Evolutionary conservation across 2,113 vertebrate species (phyloP), one percentile per base, ranked within the genome.

Genomic region (Paedocypris sp.): DNA sequence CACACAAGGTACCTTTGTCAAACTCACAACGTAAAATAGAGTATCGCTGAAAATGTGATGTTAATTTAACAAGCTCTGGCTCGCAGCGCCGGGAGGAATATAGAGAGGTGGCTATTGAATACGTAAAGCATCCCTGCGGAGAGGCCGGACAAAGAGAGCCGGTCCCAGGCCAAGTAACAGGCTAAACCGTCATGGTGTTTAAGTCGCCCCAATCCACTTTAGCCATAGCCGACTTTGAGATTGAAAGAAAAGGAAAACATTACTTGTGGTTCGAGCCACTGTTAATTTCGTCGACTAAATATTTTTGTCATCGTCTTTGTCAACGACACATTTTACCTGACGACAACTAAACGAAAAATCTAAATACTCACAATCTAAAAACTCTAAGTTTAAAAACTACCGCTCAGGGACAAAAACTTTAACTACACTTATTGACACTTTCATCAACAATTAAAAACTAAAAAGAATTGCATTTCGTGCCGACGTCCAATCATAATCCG

Each of bases 141-240:
- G 60, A 42, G 18, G 2, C 12, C 3, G 49, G 35, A 53, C 42
- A 64, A 64, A 52, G 41, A n/a, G n/a, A 51, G 18, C 48, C 4
- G 5, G 23, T n/a, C n/a, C n/a, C n/a, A 47, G 46, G 67, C 60
- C 31, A 3, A 20, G 15, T 53, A 41, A 60, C 47, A 60, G 49
- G 22, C 48, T 63, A 48, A 71, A 71, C 13, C 6, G 5, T 32
- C 54, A 38, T 48, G 48, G 42, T 23, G 54, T 54, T 33, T 26
- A 52, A 26, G 42, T 36, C 25, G 42, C 38, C 47, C 57, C 43
- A 38, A 54, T 50, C 60, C 53, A 59, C 52, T 45, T 58, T 51
- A 62, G 43, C 28, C 29, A 16, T 31, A 23, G 35, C 12, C 45
- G 42, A 25, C 20, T 42, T 23, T 13, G 50, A 5, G 2, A 22